Percentiles rank a stretch among this genome's conserved stretches.
These are phyloP conservation scores for Cyclophora albipunctata DNA, from an alignment of 2,888 invertebrate genomes.

Conservation along the genomic window DNA sequence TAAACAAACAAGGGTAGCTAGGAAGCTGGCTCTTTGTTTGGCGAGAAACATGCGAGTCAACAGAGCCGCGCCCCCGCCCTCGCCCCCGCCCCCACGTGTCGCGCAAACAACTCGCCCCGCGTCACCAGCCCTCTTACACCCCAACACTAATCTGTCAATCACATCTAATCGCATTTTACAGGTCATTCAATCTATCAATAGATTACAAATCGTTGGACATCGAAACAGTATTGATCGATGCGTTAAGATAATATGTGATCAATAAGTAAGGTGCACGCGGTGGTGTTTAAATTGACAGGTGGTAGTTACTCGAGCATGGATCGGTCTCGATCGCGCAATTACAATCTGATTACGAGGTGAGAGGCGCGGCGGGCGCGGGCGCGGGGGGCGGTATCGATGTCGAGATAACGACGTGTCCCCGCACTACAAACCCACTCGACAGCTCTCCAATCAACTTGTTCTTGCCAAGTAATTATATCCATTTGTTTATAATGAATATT, in stretches of 20 bases:
- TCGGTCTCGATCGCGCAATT: slow-evolving; percentile 52
- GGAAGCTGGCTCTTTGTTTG: slow-evolving; percentile 72
- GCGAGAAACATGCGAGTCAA: slow-evolving; percentile 69
- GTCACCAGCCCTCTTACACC: slow-evolving; percentile 16
- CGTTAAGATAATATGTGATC: slow-evolving; percentile 6
- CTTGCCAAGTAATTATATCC: slow-evolving; percentile 66
- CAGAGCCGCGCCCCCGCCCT: slow-evolving; percentile 36
- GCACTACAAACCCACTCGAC: slow-evolving; percentile 47
- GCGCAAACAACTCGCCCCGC: slow-evolving; percentile 1
- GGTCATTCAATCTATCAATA: no score
- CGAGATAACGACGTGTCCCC: slow-evolving; percentile 61
- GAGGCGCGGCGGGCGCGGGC: slow-evolving; percentile 21
- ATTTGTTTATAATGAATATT: slow-evolving; percentile 71
- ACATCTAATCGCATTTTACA: slow-evolving; percentile 1
- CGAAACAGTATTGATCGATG: neutral
- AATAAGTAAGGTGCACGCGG: slow-evolving; percentile 14
- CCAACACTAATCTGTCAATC: slow-evolving; percentile 49
- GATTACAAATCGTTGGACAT: no score
- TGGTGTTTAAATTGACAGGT: slow-evolving; percentile 46
- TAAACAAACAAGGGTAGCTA: slow-evolving; percentile 74
- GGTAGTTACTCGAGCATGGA: slow-evolving; percentile 39
- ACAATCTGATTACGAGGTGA: slow-evolving; percentile 58
- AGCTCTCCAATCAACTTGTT: slow-evolving; percentile 57
- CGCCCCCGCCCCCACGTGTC: slow-evolving; percentile 26
- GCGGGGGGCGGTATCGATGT: slow-evolving; percentile 30